Conservation (phyloP, 2,797 vertebrate species). For the Enteromius fasciolatus region DNA sequence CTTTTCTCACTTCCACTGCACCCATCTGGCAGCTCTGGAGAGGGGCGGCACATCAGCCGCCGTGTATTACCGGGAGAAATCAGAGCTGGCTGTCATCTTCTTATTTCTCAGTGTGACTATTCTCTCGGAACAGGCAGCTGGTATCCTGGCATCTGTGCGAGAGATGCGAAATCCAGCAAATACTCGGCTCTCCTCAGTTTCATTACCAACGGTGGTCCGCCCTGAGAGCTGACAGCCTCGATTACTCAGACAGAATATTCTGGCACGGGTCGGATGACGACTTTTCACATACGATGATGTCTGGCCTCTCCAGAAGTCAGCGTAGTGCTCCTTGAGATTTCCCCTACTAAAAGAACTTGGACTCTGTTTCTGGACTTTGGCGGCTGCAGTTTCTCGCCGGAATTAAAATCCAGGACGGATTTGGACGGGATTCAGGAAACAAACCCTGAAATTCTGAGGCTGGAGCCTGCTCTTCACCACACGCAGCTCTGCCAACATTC, state of each 20-base stretch:
- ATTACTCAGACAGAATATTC: conserved; percentile 45
- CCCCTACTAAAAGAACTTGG: conserved; percentile 49
- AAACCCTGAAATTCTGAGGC: conserved; percentile 52
- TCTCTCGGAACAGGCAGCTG: conserved; percentile 52
- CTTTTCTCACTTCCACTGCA: conserved; percentile 47
- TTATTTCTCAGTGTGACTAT: conserved; percentile 44
- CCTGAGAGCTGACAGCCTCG: conserved; percentile 43
- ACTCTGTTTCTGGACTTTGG: conserved; percentile 33
- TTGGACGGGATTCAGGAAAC: conserved; percentile 56
- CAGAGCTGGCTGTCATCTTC: conserved; percentile 45
- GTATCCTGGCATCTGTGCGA: conserved; percentile 47
- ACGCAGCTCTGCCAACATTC: conserved; percentile 61
- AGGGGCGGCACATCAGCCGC: conserved; percentile 27
- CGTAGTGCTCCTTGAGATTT: conserved; percentile 39
- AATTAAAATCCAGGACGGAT: conserved; percentile 55
- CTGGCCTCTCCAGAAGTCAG: conserved; percentile 42
- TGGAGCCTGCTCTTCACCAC: conserved; percentile 50
- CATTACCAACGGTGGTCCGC: conserved; percentile 21
- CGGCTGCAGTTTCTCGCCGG: conserved; percentile 39
- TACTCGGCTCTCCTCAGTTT: conserved; percentile 29
- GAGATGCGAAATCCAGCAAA: conserved; percentile 43
- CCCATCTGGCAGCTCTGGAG: conserved; percentile 50
- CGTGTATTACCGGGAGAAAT: conserved; percentile 42
- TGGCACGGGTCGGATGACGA: conserved; percentile 32
- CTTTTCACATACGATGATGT: conserved; percentile 49